Evolutionary conservation across 2,888 invertebrate genomes (phyloP), one percentile per base, ranked within the genome.

Genomic region (Mythimna vitellina): DNA sequence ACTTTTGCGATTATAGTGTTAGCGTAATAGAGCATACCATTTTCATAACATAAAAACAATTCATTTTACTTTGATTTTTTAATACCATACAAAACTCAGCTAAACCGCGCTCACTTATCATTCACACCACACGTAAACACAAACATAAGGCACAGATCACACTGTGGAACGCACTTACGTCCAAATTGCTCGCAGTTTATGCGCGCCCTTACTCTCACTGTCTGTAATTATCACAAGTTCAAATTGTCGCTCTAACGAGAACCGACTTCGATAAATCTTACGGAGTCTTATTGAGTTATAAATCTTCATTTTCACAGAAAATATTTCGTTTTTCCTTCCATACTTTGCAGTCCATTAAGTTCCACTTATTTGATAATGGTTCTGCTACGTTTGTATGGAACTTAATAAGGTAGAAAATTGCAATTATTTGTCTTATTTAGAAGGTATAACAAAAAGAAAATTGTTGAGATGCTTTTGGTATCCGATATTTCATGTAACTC

Each of bases 141-240:
- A 85, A 83, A 88, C 87, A 88, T 87, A 90, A 89, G 88, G 85
- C 84, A 85, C 89, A 89, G 90, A 88, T 91, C 90, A 89, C 91
- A 87, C 86, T 81, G 89, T 79, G 92, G 89, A 91, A 92, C 93
- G 89, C 90, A 91, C 89, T 92, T 88, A 88, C 87, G 79, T 76
- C 86, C 83, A 88, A 93, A 93, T 91, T 90, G 88, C 90, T 88
- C 86, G 76, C 87, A 88, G 87, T 88, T 89, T 87, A 88, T 83
- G 84, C 84, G 80, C 86, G 78, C 84, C 85, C 87, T 88, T 82
- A 86, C 83, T 82, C 84, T 79, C 83, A 65, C 79, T 76, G 84
- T 73, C 84, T 83, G 90, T 91, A 92, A 92, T 92, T 92, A 92
- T 88, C 86, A 71, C 85, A 71, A 81, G 72, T 75, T 83, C 83